Conservation (phyloP, 2,113 vertebrate genomes). For the Vombatus ursinus region DNA sequence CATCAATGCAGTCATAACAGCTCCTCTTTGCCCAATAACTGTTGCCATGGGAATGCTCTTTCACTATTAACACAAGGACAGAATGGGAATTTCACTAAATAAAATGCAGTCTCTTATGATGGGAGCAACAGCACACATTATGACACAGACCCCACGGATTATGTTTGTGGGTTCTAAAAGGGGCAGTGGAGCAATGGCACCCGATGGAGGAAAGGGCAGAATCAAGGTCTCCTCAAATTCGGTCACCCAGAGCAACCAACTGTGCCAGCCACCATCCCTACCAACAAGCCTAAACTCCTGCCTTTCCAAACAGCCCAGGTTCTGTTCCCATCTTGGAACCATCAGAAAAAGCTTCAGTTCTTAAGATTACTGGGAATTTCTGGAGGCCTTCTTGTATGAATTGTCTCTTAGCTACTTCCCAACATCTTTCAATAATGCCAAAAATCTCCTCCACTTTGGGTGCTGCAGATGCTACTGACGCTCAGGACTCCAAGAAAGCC, state of each 20-base stretch:
- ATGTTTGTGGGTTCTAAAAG: background rate
- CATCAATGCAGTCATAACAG: slow-evolving; percentile 32
- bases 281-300: background rate
- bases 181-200: background rate
- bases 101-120: slow-evolving; percentile 14
- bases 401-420: background rate
- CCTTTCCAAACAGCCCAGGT: background rate
- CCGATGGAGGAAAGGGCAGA: background rate
- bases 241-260: background rate
- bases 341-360: background rate
- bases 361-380: slow-evolving; percentile 13
- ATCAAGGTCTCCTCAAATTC: background rate
- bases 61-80: slow-evolving; percentile 35
- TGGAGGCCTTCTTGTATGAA: background rate
- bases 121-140: background rate
- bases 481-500: accelerated
- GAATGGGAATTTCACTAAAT: slow-evolving; percentile 6
- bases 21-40: slow-evolving; percentile 29
- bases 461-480: background rate
- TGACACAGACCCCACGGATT: background rate
- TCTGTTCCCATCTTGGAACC: background rate
- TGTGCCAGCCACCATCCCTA: background rate
- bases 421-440: background rate
- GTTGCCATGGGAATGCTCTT: slow-evolving; percentile 8
- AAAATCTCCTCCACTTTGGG: background rate